Evolutionary conservation across 2,888 invertebrate species (phyloP).

Genomic region (Xestia ashworthii): DNA sequence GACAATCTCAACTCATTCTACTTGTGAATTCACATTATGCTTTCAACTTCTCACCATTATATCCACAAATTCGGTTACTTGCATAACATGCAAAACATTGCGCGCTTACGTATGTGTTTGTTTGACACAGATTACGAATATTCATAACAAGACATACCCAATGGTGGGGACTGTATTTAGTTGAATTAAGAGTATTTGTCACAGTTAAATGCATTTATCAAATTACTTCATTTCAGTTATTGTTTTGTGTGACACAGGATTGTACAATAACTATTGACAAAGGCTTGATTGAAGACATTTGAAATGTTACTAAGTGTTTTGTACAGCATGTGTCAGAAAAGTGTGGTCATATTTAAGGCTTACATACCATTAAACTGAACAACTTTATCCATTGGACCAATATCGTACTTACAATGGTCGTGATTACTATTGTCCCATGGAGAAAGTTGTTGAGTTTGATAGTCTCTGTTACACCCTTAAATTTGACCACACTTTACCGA

Average conservation of each 20-base stretch:
- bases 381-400: background rate
- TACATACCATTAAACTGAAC: background rate
- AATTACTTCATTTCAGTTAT: conserved; percentile 31
- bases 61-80: conserved; percentile 77
- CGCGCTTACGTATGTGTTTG: conserved; percentile 73
- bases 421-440: background rate
- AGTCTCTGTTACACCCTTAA: background rate
- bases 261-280: conserved; percentile 37
- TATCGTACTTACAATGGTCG: background rate
- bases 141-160: conserved; percentile 67
- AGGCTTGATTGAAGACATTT: background rate
- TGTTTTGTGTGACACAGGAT: conserved; percentile 68
- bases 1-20: conserved; percentile 76
- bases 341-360: background rate
- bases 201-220: conserved; percentile 43
- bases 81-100: conserved; percentile 83
- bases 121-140: conserved; percentile 70
- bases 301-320: conserved; percentile 7
- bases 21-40: conserved; percentile 74
- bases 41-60: conserved; percentile 73
- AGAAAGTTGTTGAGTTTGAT: background rate
- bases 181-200: conserved; percentile 60
- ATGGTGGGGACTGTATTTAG: conserved; percentile 52
- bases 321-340: background rate
- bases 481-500: background rate